phyloP scores from a whole-genome alignment of 2,888 invertebrate genomes.

The Strigamia maritima region DNA sequence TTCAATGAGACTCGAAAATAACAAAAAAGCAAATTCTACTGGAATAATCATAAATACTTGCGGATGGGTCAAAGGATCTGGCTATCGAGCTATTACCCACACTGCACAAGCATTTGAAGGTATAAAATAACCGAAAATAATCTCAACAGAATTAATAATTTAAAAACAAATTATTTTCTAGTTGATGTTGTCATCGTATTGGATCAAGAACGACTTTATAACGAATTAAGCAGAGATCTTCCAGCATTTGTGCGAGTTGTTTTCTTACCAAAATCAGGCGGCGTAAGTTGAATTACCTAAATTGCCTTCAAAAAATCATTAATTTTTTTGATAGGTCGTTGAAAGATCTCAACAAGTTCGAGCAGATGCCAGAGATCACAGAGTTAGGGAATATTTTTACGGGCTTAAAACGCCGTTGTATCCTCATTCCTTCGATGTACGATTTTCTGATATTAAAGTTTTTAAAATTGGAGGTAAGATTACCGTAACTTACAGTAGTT shows the following conservation, averaged over 20 bases:
- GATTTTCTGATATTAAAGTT: conserved; percentile 82
- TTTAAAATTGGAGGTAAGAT: conserved; percentile 75
- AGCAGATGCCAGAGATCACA: conserved; percentile 70
- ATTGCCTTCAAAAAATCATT: conserved; percentile 48
- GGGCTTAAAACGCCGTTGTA: conserved; percentile 75
- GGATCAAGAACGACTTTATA: conserved; percentile 93
- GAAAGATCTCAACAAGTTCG: conserved; percentile 72
- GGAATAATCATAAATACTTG: conserved; percentile 96
- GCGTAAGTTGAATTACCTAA: conserved; percentile 62
- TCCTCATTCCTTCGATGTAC: conserved; percentile 92
- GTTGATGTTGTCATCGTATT: conserved; percentile 89
- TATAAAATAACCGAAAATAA: conserved; percentile 42
- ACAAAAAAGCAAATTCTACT: conserved; percentile 65
- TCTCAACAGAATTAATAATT: not conserved
- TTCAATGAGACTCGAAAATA: conserved; percentile 75
- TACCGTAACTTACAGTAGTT: not conserved
- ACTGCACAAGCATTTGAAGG: conserved; percentile 90
- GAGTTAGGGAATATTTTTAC: conserved; percentile 93
- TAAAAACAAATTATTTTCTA: conserved; percentile 43
- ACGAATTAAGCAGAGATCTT: conserved; percentile 88
- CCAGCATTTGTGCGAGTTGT: conserved; percentile 90
- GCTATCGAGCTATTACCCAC: conserved; percentile 81
- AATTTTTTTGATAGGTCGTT: conserved; percentile 64
- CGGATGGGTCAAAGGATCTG: conserved; percentile 92
- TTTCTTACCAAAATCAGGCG: conserved; percentile 91